Percentiles rank a stretch among this genome's conserved stretches.
Conservation (phyloP, 2,113 vertebrate species). For the Paralichthys olivaceus region DNA sequence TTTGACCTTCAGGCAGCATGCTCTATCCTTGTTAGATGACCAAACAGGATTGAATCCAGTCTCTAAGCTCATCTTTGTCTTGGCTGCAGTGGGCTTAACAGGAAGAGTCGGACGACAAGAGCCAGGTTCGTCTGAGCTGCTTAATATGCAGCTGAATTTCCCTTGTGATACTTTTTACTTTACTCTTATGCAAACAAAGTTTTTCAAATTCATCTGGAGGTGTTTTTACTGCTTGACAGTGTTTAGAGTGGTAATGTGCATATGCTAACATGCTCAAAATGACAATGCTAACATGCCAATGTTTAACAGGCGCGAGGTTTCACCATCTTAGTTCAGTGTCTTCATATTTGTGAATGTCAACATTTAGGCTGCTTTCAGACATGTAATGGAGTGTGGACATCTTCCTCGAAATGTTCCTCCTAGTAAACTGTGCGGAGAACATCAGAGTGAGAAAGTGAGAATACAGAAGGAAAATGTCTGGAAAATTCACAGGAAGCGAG, state of each 20-base stretch:
- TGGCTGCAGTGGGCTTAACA: slow-evolving; percentile 38
- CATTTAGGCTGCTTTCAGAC: too few species aligned
- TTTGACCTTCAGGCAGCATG: slow-evolving; percentile 48
- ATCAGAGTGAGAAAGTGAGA: neutral
- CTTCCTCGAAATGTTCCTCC: too few species aligned
- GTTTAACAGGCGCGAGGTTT: neutral
- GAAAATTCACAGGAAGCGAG: too few species aligned
- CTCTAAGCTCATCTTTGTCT: slow-evolving; percentile 53
- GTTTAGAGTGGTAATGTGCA: too few species aligned
- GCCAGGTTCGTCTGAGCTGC: neutral
- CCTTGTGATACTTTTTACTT: slow-evolving; percentile 7
- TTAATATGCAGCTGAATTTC: slow-evolving; percentile 1
- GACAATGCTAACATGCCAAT: too few species aligned
- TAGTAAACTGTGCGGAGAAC: too few species aligned
- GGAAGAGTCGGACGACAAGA: slow-evolving; percentile 11
- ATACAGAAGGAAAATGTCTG: neutral
- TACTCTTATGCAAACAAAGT: neutral
- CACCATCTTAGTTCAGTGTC: neutral
- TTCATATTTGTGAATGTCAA: neutral
- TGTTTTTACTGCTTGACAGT: too few species aligned
- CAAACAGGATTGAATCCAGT: slow-evolving; percentile 57
- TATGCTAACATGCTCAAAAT: too few species aligned
- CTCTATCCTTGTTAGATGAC: slow-evolving; percentile 55
- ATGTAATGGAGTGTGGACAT: too few species aligned
- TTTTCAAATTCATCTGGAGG: slow-evolving; percentile 8